These are phyloP conservation scores for Corticium candelabrum DNA, from an alignment of 37 sponge, comb jelly and placozoan species.

Conservation along the genomic window DNA sequence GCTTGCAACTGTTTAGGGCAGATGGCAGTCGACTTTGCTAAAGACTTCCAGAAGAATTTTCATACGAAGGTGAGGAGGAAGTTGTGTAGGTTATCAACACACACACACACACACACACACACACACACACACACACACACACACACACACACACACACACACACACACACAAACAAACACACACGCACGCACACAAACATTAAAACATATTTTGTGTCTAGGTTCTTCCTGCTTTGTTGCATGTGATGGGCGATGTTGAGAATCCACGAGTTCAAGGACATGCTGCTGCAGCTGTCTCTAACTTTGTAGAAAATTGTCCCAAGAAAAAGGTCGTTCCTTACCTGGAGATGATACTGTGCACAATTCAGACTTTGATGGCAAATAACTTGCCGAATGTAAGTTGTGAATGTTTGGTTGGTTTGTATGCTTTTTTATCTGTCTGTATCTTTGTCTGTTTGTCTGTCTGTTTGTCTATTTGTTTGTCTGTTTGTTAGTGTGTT, in stretches of 20 bases:
- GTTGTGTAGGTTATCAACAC: not conserved
- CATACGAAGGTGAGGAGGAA: conserved; percentile 62
- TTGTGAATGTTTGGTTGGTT: not conserved
- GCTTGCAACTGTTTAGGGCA: conserved; percentile 97
- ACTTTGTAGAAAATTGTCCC: conserved; percentile 89
- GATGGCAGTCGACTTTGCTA: conserved; percentile 86
- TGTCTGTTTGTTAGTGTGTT: too few species aligned
- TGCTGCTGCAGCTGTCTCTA: conserved; percentile 86
- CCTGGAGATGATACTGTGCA: conserved; percentile 49
- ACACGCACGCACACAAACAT: too few species aligned
- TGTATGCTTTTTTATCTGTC: conserved; percentile 5
- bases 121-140: not conserved
- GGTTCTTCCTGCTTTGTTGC: conserved; percentile 79
- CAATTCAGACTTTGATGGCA: conserved; percentile 42
- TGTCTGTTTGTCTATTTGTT: too few species aligned
- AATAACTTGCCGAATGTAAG: conserved; percentile 54
- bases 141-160: too few species aligned
- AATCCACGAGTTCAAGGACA: conserved; percentile 90
- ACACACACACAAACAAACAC: too few species aligned
- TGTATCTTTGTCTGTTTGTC: not conserved
- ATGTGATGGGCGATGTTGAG: conserved; percentile 63
- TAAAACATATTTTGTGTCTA: conserved; percentile 11
- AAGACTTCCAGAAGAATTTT: conserved; percentile 67
- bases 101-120: not conserved
- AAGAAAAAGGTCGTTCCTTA: conserved; percentile 67